These are phyloP conservation scores for Dipodomys spectabilis DNA, from an alignment of 2,113 vertebrate species.

Conservation along the genomic window DNA sequence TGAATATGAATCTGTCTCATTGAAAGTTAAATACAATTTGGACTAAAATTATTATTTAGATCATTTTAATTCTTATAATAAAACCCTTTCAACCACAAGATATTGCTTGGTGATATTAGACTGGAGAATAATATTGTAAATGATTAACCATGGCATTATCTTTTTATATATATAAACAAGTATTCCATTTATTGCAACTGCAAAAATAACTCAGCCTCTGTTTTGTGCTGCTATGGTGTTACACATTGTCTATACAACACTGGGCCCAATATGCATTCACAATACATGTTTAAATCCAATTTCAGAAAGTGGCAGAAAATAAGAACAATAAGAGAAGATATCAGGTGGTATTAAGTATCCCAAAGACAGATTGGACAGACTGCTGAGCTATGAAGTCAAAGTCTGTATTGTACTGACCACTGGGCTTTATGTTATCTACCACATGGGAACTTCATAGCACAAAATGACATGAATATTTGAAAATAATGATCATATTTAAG, in stretches of 20 bases:
- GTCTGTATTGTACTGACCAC: too few species aligned
- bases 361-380: not conserved
- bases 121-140: not conserved
- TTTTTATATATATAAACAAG: not conserved
- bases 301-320: not conserved
- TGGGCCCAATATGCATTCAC: too few species aligned
- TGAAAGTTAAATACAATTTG: not conserved
- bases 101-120: not conserved
- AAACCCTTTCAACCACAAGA: not conserved
- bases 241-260: not conserved
- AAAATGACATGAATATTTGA: not conserved
- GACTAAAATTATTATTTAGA: not conserved
- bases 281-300: not conserved
- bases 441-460: not conserved
- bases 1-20: not conserved
- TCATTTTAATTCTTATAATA: not conserved
- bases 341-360: not conserved
- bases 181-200: not conserved
- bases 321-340: not conserved
- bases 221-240: not conserved
- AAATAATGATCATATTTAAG: not conserved
- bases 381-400: too few species aligned
- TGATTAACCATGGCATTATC: not conserved
- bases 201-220: not conserved
- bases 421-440: not conserved